phyloP scores from a whole-genome alignment of 1,140 invertebrate species.

The Helicoverpa zea region DNA sequence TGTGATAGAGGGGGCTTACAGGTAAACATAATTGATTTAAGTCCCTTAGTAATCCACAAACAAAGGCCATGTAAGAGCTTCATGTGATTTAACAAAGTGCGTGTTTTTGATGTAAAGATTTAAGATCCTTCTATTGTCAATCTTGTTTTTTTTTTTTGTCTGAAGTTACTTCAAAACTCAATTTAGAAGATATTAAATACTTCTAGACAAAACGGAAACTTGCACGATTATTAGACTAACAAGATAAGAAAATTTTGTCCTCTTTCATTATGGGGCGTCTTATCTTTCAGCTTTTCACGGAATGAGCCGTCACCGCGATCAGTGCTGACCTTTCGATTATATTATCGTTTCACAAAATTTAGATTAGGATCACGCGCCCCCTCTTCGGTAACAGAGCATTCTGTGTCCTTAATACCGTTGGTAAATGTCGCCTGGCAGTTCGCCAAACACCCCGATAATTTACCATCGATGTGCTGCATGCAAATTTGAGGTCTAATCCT shows the following conservation, averaged over 20 bases:
- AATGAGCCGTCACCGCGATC: conserved; percentile 14
- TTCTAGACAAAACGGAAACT: not conserved
- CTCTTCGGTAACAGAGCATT: conserved; percentile 53
- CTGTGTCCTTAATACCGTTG: conserved; percentile 61
- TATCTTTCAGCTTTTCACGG: conserved; percentile 8
- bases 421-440: conserved; percentile 58
- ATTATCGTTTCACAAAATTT: conserved; percentile 53
- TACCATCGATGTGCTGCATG: conserved; percentile 72
- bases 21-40: not conserved
- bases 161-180: no score
- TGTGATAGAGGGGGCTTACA: not conserved
- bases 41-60: no score
- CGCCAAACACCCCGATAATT: conserved; percentile 74
- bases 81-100: no score
- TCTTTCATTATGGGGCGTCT: not conserved
- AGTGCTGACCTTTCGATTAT: conserved; percentile 38
- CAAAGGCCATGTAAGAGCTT: no score
- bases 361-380: conserved; percentile 55
- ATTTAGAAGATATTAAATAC: no score
- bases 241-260: conserved; percentile 5
- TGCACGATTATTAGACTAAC: not conserved
- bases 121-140: no score
- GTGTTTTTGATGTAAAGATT: no score
- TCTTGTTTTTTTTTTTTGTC: no score
- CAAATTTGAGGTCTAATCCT: conserved; percentile 72